Evolutionary conservation across 2,797 vertebrate species (phyloP), one percentile per base, ranked within the genome.

Genomic region (Melanotaenia maccullochi): DNA sequence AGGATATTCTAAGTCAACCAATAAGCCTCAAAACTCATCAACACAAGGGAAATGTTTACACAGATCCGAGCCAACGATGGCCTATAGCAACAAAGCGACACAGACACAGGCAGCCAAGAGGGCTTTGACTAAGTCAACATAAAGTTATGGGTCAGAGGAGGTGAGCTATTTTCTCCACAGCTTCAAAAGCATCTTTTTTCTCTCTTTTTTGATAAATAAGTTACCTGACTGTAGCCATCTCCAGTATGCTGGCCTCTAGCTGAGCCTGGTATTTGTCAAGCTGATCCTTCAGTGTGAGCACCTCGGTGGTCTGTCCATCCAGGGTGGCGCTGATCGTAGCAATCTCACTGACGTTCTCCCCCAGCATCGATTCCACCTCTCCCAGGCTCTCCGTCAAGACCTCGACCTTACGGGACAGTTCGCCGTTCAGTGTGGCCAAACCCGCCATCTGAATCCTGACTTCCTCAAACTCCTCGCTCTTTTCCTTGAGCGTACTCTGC

Each of bases 171-270:
- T 85, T 57, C 68, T 71, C 73, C 42, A 25, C 58, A 67, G 60
- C 64, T 62, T n/a, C 44, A 69, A 75, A 82, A 74, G n/a, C 57
- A 55, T 44, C n/a, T 2, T 28, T 35, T 32, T 60, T 47, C 51
- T 54, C 20, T 8, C n/a, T 18, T 8, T 33, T 47, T n/a, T 38
- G 9, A 38, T 30, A 40, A n/a, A 28, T 16, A n/a, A 36, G 73
- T 62, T 85, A 93, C 92, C 86, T 91, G 85, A 92, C 73, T n/a
- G 74, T 16, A 18, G 83, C 81, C 59, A 87, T 82, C 65, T 90
- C 91, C 72, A 65, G 54, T 0, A 77, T 51, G 47, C 62, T 76
- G 36, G 84, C 67, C 59, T 91, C 87, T 16, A 93, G 56, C 40
- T 80, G 81, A 40, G 75, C 73, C 64, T 76, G 81, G 38, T 90